These are phyloP conservation scores for Prolemur simus DNA, from an alignment of 2,113 vertebrate genomes.

Conservation along the genomic window DNA sequence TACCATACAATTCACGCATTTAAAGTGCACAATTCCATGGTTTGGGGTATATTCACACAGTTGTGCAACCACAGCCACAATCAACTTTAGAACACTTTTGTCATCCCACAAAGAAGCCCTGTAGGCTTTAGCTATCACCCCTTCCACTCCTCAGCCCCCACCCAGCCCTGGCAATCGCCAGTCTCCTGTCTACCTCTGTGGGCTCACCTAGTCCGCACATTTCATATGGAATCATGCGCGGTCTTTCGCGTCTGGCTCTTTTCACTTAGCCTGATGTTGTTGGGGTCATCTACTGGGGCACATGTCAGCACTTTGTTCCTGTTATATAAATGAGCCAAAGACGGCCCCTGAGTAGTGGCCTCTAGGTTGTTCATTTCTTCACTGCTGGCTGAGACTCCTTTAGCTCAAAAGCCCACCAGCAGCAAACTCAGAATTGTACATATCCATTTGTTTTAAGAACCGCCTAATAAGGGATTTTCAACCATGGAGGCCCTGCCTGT, in stretches of 20 bases:
- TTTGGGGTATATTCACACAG: not conserved
- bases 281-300: not conserved
- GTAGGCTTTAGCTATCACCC: not conserved
- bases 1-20: not conserved
- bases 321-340: not conserved
- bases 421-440: not conserved
- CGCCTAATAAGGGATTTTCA: not conserved
- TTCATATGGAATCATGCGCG: not conserved
- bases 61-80: not conserved
- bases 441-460: not conserved
- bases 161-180: not conserved
- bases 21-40: not conserved
- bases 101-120: not conserved
- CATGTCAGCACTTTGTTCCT: not conserved
- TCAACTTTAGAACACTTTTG: not conserved
- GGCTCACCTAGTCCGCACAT: not conserved
- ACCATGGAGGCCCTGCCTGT: not conserved
- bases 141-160: not conserved
- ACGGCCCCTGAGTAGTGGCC: not conserved
- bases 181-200: not conserved
- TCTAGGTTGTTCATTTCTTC: not conserved
- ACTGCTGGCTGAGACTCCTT: not conserved
- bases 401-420: not conserved
- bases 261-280: not conserved
- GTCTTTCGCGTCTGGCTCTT: not conserved